Evolutionary conservation across 2,888 invertebrate genomes (phyloP), one percentile per base, ranked within the genome.

Genomic region (Hyles lineata): DNA sequence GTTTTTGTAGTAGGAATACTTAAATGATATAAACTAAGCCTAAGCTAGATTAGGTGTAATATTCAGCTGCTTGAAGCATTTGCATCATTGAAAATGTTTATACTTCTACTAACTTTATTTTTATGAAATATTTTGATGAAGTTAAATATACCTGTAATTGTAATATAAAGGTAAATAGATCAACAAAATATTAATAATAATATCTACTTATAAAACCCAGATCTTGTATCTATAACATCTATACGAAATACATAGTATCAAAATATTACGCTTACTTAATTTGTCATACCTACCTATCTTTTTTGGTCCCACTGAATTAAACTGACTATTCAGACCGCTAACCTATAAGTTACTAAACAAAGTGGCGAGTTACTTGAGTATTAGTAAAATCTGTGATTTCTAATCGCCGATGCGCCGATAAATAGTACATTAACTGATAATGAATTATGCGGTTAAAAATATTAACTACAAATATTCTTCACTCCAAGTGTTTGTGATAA

Each of bases 271-370:
- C 9, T 55, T 55, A 55, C n/a, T 55, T 55, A 70, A 70, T 63
- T 17, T n/a, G 19, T 32, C 55, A 55, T 70, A 70, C 70, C 70
- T 70, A 70, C 70, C 70, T 70, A 70, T 29, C 8, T 25, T 55
- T 70, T 55, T 55, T 7, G 19, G 69, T 19, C 21, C 9, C 69
- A 52, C 50, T 29, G 70, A 23, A 29, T 29, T 29, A 29, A 55
- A 58, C 21, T 63, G 52, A 50, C 25, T n/a, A 52, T n/a, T 55
- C 70, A 52, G 55, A 55, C 29, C 55, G 55, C 25, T 9, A 55
- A 52, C 70, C 29, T 19, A n/a, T 15, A 55, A 29, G 32, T 19
- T 55, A 70, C 70, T 55, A 55, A 55, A 58, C 19, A 50, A 17
- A 29, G n/a, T 55, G 52, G 0, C 19, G 32, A 55, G 8, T 19